Evolutionary conservation across 2,888 invertebrate genomes (phyloP).

Genomic region (Apotomis betuletana): DNA sequence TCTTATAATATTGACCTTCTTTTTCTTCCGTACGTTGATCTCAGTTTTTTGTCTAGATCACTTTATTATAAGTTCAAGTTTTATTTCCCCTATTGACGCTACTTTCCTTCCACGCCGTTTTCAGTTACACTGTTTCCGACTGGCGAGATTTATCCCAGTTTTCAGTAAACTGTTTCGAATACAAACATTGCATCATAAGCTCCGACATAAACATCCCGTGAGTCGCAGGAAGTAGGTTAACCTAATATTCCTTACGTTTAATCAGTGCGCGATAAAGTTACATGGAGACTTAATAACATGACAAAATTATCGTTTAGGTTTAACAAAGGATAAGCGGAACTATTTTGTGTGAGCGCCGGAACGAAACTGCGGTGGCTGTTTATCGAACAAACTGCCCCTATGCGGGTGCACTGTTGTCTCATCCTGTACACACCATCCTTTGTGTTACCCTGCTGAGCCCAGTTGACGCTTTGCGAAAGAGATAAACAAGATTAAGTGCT

Average conservation of each 20-base stretch:
- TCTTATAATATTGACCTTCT: slow-evolving; percentile 32
- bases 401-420: slow-evolving; percentile 72
- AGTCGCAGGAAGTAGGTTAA: slow-evolving; percentile 54
- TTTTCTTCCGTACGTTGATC: slow-evolving; percentile 27
- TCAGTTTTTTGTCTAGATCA: slow-evolving; percentile 11
- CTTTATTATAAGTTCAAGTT: slow-evolving; percentile 4
- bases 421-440: slow-evolving; percentile 56
- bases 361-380: slow-evolving; percentile 55
- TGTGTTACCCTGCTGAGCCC: slow-evolving; percentile 53
- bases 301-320: slow-evolving; percentile 30
- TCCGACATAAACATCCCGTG: slow-evolving; percentile 72
- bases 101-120: slow-evolving; percentile 38
- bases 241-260: slow-evolving; percentile 51
- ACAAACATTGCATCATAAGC: slow-evolving; percentile 65
- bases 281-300: slow-evolving; percentile 44
- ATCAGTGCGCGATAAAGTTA: slow-evolving; percentile 55
- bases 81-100: too few relatives aligned
- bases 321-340: slow-evolving; percentile 44
- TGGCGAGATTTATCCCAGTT: slow-evolving; percentile 63
- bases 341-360: slow-evolving; percentile 44
- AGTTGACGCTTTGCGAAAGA: slow-evolving; percentile 53
- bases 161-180: slow-evolving; percentile 62
- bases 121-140: slow-evolving; percentile 46
- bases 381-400: slow-evolving; percentile 59
- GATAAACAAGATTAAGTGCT: slow-evolving; percentile 68